Evolutionary conservation across 2,113 vertebrate genomes (phyloP), one percentile per base, ranked within the genome.

Genomic region (Oncorhynchus gorbuscha): DNA sequence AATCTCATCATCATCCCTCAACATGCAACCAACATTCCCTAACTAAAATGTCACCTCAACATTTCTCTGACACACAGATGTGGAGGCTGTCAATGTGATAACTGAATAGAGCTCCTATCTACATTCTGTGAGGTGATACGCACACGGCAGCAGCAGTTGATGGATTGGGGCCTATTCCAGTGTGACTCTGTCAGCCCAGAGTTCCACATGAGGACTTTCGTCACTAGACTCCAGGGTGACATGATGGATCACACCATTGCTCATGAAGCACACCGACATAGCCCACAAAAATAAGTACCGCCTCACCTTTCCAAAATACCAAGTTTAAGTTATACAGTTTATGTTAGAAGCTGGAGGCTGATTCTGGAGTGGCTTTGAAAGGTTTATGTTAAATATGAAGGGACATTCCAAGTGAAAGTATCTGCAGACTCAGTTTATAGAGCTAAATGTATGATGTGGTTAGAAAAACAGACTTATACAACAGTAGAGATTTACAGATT

Each of bases 191-290:
- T 81, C 67, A 84, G 51, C 45, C 26, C 66, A 69, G 55, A 58
- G 68, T 77, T 64, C 64, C 62, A 74, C 71, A 11, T 1, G 3
- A 30, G 84, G 77, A 71, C 71, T 84, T 87, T 83, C 76, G 74
- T 90, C 85, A 84, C 79, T 72, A 69, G 76, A 76, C 75, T 72
- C 75, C 26, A 6, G 67, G 51, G 51, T 77, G 84, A 81, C 85
- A 28, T 87, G 84, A 89, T 78, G 75, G 82, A 91, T 86, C 24
- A 62, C 75, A 8, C 49, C 3, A 1, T 6, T 49, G 59, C 26
- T 69, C 72, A 67, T 65, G 58, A 78, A 86, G 76, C 51, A 69
- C 76, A 79, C 83, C 82, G 39, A 73, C 81, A 87, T 83, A 84
- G 76, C 71, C 22, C 45, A 5, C 45, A 83, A 76, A 87, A 85